Percentiles rank a stretch among this genome's conserved stretches.
phyloP scores from a whole-genome alignment of 2,888 invertebrate genomes.

The Eupithecia abbreviata region DNA sequence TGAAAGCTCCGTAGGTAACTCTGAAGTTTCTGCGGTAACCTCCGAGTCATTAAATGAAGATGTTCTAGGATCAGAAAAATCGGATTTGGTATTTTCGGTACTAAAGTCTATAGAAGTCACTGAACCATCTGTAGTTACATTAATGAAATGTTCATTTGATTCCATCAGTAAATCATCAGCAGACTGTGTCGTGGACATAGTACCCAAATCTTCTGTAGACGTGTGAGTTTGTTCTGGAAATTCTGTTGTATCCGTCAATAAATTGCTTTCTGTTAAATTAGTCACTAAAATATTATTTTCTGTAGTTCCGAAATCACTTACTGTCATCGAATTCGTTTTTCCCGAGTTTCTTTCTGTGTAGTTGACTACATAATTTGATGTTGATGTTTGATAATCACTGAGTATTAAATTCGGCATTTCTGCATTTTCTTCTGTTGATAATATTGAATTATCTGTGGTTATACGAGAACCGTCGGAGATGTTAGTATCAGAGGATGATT shows the following conservation, averaged over 20 bases:
- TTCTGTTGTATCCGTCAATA: background rate
- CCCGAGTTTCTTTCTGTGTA: background rate
- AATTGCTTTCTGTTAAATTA: background rate
- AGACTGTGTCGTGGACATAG: background rate
- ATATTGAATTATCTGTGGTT: background rate
- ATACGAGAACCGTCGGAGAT: background rate
- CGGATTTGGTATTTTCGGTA: background rate
- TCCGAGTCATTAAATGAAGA: background rate
- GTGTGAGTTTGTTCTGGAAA: background rate
- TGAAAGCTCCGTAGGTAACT: background rate
- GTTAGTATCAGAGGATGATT: background rate
- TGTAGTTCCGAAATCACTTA: background rate
- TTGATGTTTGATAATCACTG: background rate
- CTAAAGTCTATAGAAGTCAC: background rate
- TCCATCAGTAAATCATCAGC: slow-evolving; percentile 2
- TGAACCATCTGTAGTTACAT: background rate
- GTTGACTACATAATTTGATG: background rate
- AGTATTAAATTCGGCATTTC: background rate
- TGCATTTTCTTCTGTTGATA: background rate
- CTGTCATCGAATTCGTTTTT: background rate
- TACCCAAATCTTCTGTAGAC: background rate
- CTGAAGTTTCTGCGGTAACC: background rate
- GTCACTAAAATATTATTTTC: background rate
- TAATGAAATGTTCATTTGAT: background rate
- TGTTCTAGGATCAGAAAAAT: background rate